Evolutionary conservation across 2,888 invertebrate species (phyloP).

Genomic region (Palloptera scutellata): DNA sequence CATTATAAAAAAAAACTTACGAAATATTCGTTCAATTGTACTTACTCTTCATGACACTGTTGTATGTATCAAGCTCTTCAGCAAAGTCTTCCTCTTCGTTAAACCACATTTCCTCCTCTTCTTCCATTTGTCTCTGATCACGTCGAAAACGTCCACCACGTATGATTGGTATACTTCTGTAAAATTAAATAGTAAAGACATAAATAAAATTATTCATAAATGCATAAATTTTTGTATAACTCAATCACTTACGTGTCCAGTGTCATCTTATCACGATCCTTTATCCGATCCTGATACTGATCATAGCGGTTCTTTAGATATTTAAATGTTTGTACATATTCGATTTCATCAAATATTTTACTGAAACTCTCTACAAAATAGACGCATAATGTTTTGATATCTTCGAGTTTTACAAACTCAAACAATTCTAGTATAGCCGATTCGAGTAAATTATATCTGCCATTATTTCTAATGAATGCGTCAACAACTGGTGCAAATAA

Average conservation of each 20-base stretch:
- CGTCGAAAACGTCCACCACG: conserved; percentile 82
- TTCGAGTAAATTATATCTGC: conserved; percentile 97
- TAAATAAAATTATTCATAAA: conserved; percentile 7
- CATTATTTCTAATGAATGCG: conserved; percentile 95
- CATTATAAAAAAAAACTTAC: neutral
- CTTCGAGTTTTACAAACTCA: conserved; percentile 96
- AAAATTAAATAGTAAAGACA: conserved; percentile 17
- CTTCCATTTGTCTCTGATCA: conserved; percentile 92
- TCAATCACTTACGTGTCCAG: conserved; percentile 71
- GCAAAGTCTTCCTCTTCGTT: conserved; percentile 95
- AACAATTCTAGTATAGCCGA: conserved; percentile 99
- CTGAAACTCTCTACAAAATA: conserved; percentile 97
- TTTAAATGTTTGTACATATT: conserved; percentile 98
- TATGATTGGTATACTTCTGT: conserved; percentile 70
- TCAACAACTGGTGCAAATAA: conserved; percentile 96
- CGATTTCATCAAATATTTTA: conserved; percentile 91
- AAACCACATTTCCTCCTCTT: conserved; percentile 99
- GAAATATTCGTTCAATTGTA: conserved; percentile 24
- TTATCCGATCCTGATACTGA: conserved; percentile 89
- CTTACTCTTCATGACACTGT: conserved; percentile 64
- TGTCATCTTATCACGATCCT: conserved; percentile 80
- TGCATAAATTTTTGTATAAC: neutral
- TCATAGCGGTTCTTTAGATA: conserved; percentile 87
- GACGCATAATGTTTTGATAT: conserved; percentile 87
- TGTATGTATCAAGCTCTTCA: conserved; percentile 70